Percentiles rank a stretch among this genome's conserved stretches.
Conservation (phyloP, 1,140 invertebrate species). For the Platyscapa corneri region DNA sequence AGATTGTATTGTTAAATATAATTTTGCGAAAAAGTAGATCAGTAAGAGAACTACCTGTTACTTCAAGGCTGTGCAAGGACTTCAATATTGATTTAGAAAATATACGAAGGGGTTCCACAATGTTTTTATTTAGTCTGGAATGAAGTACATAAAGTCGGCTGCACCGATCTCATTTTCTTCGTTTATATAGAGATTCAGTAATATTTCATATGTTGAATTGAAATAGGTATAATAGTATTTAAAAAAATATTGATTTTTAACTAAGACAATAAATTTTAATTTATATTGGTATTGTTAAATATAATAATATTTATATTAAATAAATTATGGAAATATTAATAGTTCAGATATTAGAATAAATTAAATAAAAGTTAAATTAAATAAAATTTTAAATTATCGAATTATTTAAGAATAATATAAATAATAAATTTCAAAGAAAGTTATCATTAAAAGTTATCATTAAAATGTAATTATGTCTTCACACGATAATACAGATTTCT, state of each 20-base stretch:
- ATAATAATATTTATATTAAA: not conserved
- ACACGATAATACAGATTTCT: not conserved
- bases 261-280: too few relatives aligned
- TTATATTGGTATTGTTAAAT: not conserved
- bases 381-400: too few relatives aligned
- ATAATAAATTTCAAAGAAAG: not conserved
- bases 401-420: too few relatives aligned
- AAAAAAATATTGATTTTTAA: not conserved
- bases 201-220: not conserved
- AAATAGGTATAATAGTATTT: not conserved
- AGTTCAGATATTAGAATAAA: too few relatives aligned
- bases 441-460: too few relatives aligned
- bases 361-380: too few relatives aligned
- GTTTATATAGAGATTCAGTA: too few relatives aligned
- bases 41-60: conserved; percentile 59
- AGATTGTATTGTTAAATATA: too few relatives aligned
- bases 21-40: conserved; percentile 16
- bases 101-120: conserved; percentile 64
- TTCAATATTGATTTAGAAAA: conserved; percentile 70
- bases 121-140: conserved; percentile 70
- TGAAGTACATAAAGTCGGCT: conserved; percentile 60
- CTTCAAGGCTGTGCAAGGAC: conserved; percentile 61
- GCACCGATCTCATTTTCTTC: too few relatives aligned
- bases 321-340: too few relatives aligned
- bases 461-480: too few relatives aligned